Percentiles rank a stretch among this genome's conserved stretches.
phyloP scores from a whole-genome alignment of 2,888 invertebrate genomes.

The Pristionchus arcanus region DNA sequence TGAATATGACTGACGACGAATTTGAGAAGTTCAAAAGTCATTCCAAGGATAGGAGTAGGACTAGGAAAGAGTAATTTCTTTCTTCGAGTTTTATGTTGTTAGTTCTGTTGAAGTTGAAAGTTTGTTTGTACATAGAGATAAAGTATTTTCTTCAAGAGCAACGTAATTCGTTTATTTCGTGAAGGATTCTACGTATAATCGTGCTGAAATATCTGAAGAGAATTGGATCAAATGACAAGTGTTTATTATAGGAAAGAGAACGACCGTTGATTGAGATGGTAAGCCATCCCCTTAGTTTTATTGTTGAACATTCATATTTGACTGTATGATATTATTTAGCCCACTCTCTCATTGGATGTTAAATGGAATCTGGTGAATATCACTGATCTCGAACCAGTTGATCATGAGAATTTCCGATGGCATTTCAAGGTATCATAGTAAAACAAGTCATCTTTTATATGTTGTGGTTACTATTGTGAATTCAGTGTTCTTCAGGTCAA shows the following conservation, averaged over 20 bases:
- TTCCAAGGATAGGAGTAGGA: background rate
- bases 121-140: constrained; percentile 19
- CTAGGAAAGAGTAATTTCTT: background rate
- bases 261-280: background rate
- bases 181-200: background rate
- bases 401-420: constrained; percentile 71
- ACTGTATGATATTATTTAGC: constrained; percentile 62
- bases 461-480: background rate
- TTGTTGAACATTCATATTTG: background rate
- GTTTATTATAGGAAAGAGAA: background rate
- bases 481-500: constrained; percentile 82
- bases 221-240: background rate
- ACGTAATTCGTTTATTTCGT: background rate
- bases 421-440: constrained; percentile 65
- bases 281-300: background rate
- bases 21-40: constrained; percentile 37
- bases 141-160: background rate
- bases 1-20: constrained; percentile 55
- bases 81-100: background rate
- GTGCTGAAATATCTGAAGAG: background rate
- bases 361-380: constrained; percentile 69
- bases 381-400: constrained; percentile 70
- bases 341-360: constrained; percentile 69
- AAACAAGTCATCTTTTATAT: too few species aligned
- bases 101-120: background rate